phyloP scores from a whole-genome alignment of 2,888 invertebrate genomes.

The Amphipyra tragopoginis region DNA sequence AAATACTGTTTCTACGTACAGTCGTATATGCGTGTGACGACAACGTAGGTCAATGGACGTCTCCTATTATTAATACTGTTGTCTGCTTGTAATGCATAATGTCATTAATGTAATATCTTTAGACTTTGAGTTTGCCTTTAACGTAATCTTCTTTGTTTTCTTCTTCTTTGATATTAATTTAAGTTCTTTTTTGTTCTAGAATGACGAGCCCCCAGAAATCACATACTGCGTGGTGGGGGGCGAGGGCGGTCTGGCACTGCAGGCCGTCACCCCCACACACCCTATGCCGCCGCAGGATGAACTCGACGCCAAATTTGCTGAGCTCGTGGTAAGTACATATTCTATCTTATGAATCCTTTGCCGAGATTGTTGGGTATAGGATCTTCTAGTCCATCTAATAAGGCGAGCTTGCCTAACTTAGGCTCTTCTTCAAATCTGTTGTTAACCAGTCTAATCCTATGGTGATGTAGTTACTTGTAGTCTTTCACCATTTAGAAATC shows the following conservation, averaged over 20 bases:
- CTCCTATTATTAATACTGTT: constrained; percentile 1
- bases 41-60: constrained; percentile 27
- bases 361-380: background rate
- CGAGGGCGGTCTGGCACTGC: constrained; percentile 95
- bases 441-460: no score
- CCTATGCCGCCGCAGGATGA: constrained; percentile 98
- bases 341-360: background rate
- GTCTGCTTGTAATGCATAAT: background rate
- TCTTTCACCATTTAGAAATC: no score
- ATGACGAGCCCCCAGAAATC: constrained; percentile 98
- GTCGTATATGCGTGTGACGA: constrained; percentile 1
- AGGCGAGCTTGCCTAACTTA: no score
- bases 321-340: constrained; percentile 94
- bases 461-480: no score
- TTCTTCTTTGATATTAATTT: background rate
- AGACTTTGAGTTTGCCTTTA: background rate
- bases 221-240: constrained; percentile 98
- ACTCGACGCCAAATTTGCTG: constrained; percentile 97
- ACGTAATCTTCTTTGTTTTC: background rate
- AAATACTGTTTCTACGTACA: constrained; percentile 10
- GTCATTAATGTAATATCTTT: no score
- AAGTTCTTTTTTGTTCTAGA: constrained; percentile 87
- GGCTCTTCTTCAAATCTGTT: no score
- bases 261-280: constrained; percentile 97
- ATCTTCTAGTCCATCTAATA: no score